Conservation (phyloP, 2,797 vertebrate genomes). For the Betta splendens region DNA sequence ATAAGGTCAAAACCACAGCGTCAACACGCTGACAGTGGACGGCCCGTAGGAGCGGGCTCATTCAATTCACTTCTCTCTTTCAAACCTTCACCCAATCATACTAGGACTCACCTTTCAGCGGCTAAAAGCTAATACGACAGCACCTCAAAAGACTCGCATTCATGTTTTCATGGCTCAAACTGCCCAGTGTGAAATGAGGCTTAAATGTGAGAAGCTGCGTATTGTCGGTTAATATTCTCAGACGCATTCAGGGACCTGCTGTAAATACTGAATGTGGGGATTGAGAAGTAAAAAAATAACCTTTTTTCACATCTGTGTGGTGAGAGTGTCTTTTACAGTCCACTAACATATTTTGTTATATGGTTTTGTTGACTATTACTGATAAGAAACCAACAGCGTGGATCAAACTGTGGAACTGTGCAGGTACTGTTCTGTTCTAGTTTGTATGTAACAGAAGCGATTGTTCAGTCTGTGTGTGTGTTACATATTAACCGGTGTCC, state of each 20-base stretch:
- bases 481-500: conserved; percentile 53
- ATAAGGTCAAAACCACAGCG: conserved; percentile 16
- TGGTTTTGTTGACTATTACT: no score
- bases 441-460: conserved; percentile 9
- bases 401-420: conserved; percentile 1
- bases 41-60: not conserved
- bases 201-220: not conserved
- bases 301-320: no score
- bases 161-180: not conserved
- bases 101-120: not conserved
- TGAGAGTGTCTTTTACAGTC: no score
- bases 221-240: not conserved
- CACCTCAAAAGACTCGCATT: not conserved
- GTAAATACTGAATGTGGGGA: not conserved
- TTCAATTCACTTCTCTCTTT: not conserved
- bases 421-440: not conserved
- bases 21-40: not conserved
- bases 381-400: not conserved
- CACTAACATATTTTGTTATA: no score
- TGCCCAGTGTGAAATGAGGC: not conserved
- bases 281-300: no score
- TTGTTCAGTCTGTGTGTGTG: conserved; percentile 4
- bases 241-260: not conserved
- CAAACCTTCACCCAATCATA: not conserved
- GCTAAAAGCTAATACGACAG: not conserved